Conservation (phyloP, 92 coral and sea anemone species). For the Blastomussa wellsi region DNA sequence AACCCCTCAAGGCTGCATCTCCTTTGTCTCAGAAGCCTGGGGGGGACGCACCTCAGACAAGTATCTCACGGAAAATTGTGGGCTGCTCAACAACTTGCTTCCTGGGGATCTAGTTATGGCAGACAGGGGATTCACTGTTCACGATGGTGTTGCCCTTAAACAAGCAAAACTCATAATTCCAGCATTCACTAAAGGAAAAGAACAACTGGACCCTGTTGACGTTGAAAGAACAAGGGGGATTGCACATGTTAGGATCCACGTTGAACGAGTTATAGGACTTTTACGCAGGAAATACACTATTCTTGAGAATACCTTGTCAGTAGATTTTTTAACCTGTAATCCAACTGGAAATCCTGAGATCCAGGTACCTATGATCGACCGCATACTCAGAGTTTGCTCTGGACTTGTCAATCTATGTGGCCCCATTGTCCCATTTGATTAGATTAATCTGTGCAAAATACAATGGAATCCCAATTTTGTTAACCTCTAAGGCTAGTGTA, state of each 20-base stretch:
- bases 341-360: slow-evolving; percentile 32
- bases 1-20: too few relatives aligned
- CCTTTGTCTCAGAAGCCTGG: too few relatives aligned
- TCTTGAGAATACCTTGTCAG: slow-evolving; percentile 25
- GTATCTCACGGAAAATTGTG: too few relatives aligned
- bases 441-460: slow-evolving; percentile 11
- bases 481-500: too few relatives aligned
- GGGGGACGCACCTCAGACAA: too few relatives aligned
- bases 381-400: slow-evolving; percentile 53
- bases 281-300: slow-evolving; percentile 36
- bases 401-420: slow-evolving; percentile 50
- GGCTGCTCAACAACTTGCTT: slow-evolving; percentile 15
- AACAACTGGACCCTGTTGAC: too few relatives aligned
- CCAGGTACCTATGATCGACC: slow-evolving; percentile 54
- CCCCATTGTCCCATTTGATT: slow-evolving; percentile 66
- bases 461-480: slow-evolving; percentile 37
- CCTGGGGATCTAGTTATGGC: slow-evolving; percentile 39
- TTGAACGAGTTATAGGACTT: slow-evolving; percentile 50
- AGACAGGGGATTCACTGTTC: too few relatives aligned
- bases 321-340: slow-evolving; percentile 38
- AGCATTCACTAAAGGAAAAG: too few relatives aligned
- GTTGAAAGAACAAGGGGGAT: too few relatives aligned
- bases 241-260: too few relatives aligned
- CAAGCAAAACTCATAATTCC: too few relatives aligned
- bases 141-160: slow-evolving; percentile 27